Evolutionary conservation across 2,888 invertebrate genomes (phyloP).

Genomic region (Neelides folsomi): DNA sequence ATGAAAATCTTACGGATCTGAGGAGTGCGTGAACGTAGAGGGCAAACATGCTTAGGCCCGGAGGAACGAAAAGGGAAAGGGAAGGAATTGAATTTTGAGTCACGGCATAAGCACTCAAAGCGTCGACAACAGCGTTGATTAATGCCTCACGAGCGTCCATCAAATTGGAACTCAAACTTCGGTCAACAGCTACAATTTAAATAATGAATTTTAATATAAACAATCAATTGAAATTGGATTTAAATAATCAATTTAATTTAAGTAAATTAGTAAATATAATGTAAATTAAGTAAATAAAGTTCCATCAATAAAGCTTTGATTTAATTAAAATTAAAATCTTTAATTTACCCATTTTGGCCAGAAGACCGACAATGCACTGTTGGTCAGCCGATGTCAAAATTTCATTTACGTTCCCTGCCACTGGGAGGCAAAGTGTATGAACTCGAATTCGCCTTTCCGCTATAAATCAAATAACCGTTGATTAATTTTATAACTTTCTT

Average conservation of each 20-base stretch:
- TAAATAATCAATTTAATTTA: background rate
- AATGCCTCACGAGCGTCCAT: slow-evolving; percentile 92
- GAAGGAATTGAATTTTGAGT: slow-evolving; percentile 41
- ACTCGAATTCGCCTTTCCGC: slow-evolving; percentile 93
- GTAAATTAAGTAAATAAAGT: too few species aligned
- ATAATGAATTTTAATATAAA: background rate
- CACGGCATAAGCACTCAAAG: slow-evolving; percentile 58
- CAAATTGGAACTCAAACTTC: slow-evolving; percentile 69
- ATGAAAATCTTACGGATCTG: slow-evolving; percentile 53
- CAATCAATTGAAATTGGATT: background rate
- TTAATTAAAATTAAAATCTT: too few species aligned
- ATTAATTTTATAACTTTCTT: background rate
- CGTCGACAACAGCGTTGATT: slow-evolving; percentile 86
- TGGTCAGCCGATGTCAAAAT: slow-evolving; percentile 82
- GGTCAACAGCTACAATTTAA: slow-evolving; percentile 61
- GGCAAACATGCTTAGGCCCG: slow-evolving; percentile 67
- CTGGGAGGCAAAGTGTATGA: slow-evolving; percentile 89
- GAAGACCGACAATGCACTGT: slow-evolving; percentile 76
- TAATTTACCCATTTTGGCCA: slow-evolving; percentile 83
- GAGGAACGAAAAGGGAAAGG: slow-evolving; percentile 55
- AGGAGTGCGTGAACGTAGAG: slow-evolving; percentile 76
- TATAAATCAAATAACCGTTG: slow-evolving; percentile 35
- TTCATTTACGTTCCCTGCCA: slow-evolving; percentile 68
- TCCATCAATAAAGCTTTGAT: background rate
- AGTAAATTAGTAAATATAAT: background rate